Conservation (phyloP, 1,140 invertebrate genomes). For the Drosophila teissieri region DNA sequence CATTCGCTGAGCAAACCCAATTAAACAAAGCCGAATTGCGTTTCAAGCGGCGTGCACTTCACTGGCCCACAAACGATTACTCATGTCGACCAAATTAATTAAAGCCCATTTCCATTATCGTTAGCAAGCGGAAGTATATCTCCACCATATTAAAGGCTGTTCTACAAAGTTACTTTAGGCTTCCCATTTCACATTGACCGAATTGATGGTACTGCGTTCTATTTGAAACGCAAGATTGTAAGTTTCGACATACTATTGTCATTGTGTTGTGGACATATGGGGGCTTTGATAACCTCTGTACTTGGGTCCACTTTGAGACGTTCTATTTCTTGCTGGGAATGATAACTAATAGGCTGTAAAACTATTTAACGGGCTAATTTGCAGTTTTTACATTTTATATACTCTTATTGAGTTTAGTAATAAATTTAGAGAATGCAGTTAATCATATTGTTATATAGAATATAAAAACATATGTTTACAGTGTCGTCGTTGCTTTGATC, state of each 20-base stretch:
- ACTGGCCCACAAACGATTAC: constrained; percentile 15
- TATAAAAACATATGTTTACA: background rate
- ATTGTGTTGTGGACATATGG: background rate
- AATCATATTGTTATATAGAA: too few species aligned
- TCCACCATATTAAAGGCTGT: constrained; percentile 6
- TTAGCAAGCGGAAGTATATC: background rate
- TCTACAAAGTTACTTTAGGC: too few species aligned
- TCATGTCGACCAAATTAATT: constrained; percentile 34
- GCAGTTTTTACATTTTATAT: too few species aligned
- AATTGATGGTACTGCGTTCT: constrained; percentile 11
- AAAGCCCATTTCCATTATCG: constrained; percentile 6
- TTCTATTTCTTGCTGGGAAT: background rate
- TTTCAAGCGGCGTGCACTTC: constrained; percentile 26
- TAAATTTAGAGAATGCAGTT: too few species aligned
- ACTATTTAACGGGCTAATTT: background rate
- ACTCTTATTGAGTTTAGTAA: too few species aligned
- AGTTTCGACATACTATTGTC: background rate
- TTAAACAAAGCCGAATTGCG: constrained; percentile 47
- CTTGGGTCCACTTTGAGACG: too few species aligned
- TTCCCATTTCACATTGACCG: background rate
- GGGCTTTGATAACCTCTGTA: constrained; percentile 16
- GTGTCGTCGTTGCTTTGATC: background rate
- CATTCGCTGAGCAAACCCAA: constrained; percentile 9
- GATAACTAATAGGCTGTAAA: background rate
- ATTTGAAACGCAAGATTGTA: constrained; percentile 7